Conservation (phyloP, 1,140 invertebrate species). For the Babylonia areolata region DNA sequence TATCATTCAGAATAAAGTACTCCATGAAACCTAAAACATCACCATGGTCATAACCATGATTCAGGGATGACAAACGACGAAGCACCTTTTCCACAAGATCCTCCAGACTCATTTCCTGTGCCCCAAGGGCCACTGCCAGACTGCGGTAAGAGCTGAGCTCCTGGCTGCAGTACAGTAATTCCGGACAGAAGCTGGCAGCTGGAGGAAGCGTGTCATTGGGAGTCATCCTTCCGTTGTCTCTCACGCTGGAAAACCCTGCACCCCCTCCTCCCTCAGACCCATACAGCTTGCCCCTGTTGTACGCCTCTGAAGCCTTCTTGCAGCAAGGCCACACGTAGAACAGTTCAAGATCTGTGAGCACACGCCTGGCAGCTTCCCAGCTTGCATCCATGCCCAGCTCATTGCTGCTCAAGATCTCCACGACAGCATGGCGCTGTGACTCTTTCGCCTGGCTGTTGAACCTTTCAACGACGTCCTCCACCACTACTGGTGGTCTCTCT, state of each 20-base stretch:
- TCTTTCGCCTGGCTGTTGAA: not conserved
- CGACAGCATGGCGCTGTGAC: not conserved
- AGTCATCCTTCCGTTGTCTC: not conserved
- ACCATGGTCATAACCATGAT: not conserved
- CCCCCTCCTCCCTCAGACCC: no score
- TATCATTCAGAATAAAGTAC: not conserved
- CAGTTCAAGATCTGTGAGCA: not conserved
- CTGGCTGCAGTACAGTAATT: slow-evolving; percentile 3
- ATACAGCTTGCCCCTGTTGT: no score
- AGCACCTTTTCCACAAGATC: not conserved
- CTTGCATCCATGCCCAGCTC: not conserved
- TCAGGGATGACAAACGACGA: not conserved
- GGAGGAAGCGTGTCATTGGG: not conserved
- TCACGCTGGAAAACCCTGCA: not conserved
- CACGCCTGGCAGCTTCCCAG: not conserved
- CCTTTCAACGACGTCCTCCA: not conserved
- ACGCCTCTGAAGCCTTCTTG: no score
- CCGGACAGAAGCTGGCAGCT: not conserved
- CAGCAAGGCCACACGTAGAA: not conserved
- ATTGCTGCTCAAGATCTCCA: not conserved
- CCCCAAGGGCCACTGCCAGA: not conserved
- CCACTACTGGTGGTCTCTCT: not conserved
- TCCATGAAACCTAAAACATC: not conserved
- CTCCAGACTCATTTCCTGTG: not conserved
- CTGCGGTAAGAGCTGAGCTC: not conserved